A percentile compares a stretch with the other conserved stretches of the same genome.
phyloP scores from a whole-genome alignment of 2,797 vertebrate genomes.

The Enteromius argenteus region DNA sequence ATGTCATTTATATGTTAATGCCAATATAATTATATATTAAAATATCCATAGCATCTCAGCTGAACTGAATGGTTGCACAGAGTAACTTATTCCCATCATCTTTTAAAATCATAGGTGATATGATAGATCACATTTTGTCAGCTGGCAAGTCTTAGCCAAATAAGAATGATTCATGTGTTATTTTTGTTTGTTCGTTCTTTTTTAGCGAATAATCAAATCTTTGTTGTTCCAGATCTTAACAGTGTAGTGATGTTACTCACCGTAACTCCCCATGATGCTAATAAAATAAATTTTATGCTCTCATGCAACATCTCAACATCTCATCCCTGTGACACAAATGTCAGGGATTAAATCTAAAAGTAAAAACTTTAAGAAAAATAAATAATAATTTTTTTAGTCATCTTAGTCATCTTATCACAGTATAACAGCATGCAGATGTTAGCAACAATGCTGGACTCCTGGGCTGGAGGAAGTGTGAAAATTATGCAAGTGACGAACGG shows the following conservation, averaged over 20 bases:
- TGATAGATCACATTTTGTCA: not conserved
- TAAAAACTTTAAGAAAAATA: not conserved
- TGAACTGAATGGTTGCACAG: not conserved
- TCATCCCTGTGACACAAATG: not conserved
- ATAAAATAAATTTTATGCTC: not conserved
- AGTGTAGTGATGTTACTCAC: constrained; percentile 1
- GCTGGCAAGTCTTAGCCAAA: not conserved
- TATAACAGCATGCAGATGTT: not conserved
- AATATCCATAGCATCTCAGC: not conserved
- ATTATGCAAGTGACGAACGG: not conserved
- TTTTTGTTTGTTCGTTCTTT: not conserved
- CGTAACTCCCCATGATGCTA: not conserved
- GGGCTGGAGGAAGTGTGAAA: not conserved
- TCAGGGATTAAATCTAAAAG: not conserved
- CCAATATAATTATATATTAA: not conserved
- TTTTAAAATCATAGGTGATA: not conserved
- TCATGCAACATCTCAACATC: not conserved
- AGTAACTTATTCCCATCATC: not conserved
- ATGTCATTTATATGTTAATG: constrained; percentile 40
- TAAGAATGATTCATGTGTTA: not conserved
- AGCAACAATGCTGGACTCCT: not conserved
- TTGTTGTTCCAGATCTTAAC: not conserved
- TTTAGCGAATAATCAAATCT: not conserved
- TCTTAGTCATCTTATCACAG: constrained; percentile 3
- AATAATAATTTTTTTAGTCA: not conserved